A percentile compares a stretch with the other conserved stretches of the same genome.
Evolutionary conservation across 2,113 vertebrate species (phyloP).

Genomic region (Corydoras sp.): DNA sequence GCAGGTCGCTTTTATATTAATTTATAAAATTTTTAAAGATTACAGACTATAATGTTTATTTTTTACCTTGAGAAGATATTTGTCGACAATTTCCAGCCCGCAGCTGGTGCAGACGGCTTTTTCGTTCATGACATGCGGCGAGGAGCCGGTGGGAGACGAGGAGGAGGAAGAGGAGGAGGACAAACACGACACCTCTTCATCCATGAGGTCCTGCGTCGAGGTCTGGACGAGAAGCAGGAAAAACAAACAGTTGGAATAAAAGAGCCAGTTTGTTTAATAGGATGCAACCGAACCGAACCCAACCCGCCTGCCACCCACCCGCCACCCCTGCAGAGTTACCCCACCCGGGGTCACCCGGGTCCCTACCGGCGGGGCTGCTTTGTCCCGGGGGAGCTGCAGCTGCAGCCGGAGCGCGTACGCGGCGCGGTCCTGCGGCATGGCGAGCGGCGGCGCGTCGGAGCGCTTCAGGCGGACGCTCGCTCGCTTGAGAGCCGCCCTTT

Average conservation of each 20-base stretch:
- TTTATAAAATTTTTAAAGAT: too few species aligned
- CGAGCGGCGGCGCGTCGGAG: slow-evolving; percentile 11
- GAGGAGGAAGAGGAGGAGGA: slow-evolving; percentile 57
- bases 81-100: slow-evolving; percentile 88
- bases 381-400: background rate
- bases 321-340: background rate
- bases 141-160: slow-evolving; percentile 72
- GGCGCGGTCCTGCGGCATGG: background rate
- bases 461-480: slow-evolving; percentile 9
- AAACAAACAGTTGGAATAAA: background rate
- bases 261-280: background rate
- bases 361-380: background rate
- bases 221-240: slow-evolving; percentile 49
- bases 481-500: slow-evolving; percentile 32
- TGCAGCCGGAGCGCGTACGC: too few species aligned
- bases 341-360: background rate
- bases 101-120: slow-evolving; percentile 85
- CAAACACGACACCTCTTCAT: slow-evolving; percentile 75
- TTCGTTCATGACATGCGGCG: slow-evolving; percentile 79
- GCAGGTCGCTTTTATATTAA: too few species aligned
- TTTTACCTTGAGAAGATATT: slow-evolving; percentile 92
- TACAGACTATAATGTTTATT: too few species aligned
- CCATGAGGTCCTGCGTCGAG: slow-evolving; percentile 64
- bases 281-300: background rate
- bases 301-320: background rate